Percentiles rank a stretch among this genome's conserved stretches.
These are phyloP conservation scores for Paramormyrops hopkinsi DNA, from an alignment of 2,797 vertebrate species.

Conservation along the genomic window DNA sequence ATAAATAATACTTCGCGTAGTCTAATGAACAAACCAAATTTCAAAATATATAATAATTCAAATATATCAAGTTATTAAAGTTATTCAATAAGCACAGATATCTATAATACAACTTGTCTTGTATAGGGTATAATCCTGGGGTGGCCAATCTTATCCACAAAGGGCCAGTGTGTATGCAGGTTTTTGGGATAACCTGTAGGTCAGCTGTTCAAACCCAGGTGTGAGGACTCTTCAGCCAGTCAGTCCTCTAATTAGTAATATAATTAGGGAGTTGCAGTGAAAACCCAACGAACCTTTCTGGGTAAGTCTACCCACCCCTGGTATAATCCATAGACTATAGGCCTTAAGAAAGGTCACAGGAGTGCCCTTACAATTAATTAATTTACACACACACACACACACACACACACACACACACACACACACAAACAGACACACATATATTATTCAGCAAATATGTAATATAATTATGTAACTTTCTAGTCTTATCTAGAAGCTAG, in stretches of 20 bases:
- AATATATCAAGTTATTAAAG: neutral
- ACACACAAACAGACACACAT: no score
- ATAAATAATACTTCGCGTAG: neutral
- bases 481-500: neutral
- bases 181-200: neutral
- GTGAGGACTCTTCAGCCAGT: neutral
- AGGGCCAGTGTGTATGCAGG: neutral
- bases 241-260: neutral
- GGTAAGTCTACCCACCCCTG: neutral
- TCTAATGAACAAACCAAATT: neutral
- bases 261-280: neutral
- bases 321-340: neutral
- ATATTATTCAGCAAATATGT: neutral
- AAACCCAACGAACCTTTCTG: neutral
- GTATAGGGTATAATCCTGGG: neutral
- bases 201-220: neutral
- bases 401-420: no score
- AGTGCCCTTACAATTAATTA: neutral
- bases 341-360: neutral
- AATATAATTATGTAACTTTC: no score
- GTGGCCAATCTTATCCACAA: neutral
- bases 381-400: neutral
- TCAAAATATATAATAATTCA: neutral
- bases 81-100: neutral
- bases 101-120: neutral